These are phyloP conservation scores for Tiphia femorata DNA, from an alignment of 2,888 invertebrate genomes.

Conservation along the genomic window DNA sequence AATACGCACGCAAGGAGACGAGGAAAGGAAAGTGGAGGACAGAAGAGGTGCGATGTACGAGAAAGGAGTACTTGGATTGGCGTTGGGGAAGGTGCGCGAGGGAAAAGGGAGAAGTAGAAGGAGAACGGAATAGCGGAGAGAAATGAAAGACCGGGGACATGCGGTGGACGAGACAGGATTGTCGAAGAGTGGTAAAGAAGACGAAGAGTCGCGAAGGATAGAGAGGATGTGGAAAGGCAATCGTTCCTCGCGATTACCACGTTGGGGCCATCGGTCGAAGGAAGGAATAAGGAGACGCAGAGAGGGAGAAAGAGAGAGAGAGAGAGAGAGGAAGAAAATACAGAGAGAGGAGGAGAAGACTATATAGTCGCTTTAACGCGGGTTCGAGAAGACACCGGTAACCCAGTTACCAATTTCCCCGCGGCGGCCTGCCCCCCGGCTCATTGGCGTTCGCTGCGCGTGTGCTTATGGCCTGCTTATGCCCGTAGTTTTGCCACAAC, in stretches of 20 bases:
- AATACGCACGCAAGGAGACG: conserved; percentile 3
- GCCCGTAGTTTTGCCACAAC: background rate
- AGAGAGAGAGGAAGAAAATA: conserved; percentile 28
- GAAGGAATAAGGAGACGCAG: too few species aligned
- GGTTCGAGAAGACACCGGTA: conserved; percentile 51
- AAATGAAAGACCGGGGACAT: conserved; percentile 3
- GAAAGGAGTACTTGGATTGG: conserved; percentile 9
- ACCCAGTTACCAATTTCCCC: conserved; percentile 56
- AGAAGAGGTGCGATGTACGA: conserved; percentile 9
- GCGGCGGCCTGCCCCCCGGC: conserved; percentile 24
- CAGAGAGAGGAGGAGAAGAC: conserved; percentile 31
- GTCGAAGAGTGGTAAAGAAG: too few species aligned
- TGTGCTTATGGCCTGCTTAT: conserved; percentile 24
- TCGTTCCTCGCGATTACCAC: too few species aligned
- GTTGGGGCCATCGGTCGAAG: too few species aligned
- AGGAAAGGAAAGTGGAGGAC: conserved; percentile 15
- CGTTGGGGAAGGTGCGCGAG: conserved; percentile 4
- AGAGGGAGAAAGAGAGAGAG: conserved; percentile 15
- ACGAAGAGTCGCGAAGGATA: too few species aligned
- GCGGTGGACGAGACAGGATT: too few species aligned
- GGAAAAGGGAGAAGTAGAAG: conserved; percentile 5
- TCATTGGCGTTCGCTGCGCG: conserved; percentile 17
- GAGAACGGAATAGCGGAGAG: conserved; percentile 3
- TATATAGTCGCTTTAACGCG: conserved; percentile 24
- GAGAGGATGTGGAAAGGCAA: too few species aligned